These are phyloP conservation scores for Anagrus nilaparvatae DNA, from an alignment of 1,140 invertebrate species.

Conservation along the genomic window DNA sequence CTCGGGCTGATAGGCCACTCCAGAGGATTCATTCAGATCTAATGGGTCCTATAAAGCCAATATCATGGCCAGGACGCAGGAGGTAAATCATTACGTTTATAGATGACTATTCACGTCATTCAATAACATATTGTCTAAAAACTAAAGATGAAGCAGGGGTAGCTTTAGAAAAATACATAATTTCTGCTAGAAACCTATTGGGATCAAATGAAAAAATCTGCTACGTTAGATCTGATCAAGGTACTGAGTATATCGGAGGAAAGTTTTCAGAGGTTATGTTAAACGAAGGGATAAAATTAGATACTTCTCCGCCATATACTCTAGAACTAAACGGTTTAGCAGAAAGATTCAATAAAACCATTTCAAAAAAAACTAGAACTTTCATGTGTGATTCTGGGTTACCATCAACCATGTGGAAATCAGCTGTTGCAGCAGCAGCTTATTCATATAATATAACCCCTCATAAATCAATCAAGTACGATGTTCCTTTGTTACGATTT, in stretches of 20 bases:
- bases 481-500: too few species aligned
- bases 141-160: constrained; percentile 13
- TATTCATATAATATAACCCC: too few species aligned
- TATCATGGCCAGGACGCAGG: constrained; percentile 7
- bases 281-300: constrained; percentile 15
- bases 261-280: constrained; percentile 14
- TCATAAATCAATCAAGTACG: too few species aligned
- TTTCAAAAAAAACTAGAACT: too few species aligned
- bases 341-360: too few species aligned
- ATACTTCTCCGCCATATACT: too few species aligned
- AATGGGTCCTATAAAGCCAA: constrained; percentile 17
- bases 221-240: constrained; percentile 15
- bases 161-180: constrained; percentile 10
- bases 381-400: too few species aligned
- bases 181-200: constrained; percentile 12
- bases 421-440: too few species aligned
- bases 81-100: constrained; percentile 13
- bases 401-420: too few species aligned
- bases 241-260: constrained; percentile 15
- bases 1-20: constrained; percentile 10
- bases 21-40: constrained; percentile 12
- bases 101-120: constrained; percentile 12
- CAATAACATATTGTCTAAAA: constrained; percentile 11
- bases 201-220: constrained; percentile 16
- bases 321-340: too few species aligned